Evolutionary conservation across 2,888 invertebrate genomes (phyloP).

Genomic region (Parnassius glacialis): DNA sequence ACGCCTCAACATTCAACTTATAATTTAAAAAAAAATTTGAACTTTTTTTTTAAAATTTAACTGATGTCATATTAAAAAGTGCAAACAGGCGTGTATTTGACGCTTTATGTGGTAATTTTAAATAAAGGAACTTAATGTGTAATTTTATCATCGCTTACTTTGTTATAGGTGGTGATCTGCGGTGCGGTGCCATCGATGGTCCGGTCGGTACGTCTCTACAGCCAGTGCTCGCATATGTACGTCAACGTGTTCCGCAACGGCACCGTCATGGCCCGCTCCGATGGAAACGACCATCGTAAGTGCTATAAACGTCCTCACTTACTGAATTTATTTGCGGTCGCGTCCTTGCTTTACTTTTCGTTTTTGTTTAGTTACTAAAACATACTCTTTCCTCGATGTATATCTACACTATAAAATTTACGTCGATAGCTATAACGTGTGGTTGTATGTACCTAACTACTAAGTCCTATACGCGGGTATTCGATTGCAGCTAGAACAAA

Average conservation of each 20-base stretch:
- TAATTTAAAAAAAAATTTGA: no score
- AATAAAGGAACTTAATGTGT: neutral
- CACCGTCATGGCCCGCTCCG: slow-evolving; percentile 82
- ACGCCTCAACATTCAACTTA: no score
- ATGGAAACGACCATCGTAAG: slow-evolving; percentile 83
- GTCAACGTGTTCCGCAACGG: slow-evolving; percentile 84
- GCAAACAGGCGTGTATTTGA: no score
- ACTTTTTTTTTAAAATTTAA: no score
- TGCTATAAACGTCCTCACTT: slow-evolving; percentile 38
- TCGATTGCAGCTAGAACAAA: no score
- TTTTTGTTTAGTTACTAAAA: slow-evolving; percentile 7
- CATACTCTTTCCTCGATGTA: neutral
- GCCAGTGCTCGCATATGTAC: slow-evolving; percentile 84
- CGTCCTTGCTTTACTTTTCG: slow-evolving; percentile 11
- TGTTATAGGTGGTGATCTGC: slow-evolving; percentile 85
- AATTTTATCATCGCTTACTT: slow-evolving; percentile 1
- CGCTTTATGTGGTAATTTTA: neutral
- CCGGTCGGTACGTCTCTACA: slow-evolving; percentile 86
- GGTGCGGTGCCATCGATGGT: slow-evolving; percentile 87
- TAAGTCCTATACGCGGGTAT: no score
- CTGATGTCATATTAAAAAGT: no score
- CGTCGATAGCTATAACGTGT: neutral
- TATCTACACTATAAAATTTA: neutral
- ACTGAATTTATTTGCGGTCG: slow-evolving; percentile 27
- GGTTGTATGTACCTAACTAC: no score